Percentiles rank a stretch among this genome's conserved stretches.
Conservation (phyloP, 2,113 vertebrate genomes). For the Arizona elegans region DNA sequence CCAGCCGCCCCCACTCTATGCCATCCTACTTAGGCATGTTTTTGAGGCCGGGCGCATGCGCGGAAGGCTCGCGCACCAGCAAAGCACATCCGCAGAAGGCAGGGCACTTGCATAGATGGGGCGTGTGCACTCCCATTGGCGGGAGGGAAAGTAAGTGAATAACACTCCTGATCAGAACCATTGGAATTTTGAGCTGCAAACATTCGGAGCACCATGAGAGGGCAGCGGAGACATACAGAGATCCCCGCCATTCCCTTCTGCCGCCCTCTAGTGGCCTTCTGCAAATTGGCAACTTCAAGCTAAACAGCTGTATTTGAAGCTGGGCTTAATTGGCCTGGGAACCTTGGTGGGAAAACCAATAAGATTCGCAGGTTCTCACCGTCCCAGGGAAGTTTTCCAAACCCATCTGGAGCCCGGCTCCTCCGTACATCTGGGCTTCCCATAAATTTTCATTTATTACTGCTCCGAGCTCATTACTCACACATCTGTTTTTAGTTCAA, state of each 20-base stretch:
- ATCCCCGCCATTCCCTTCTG: not conserved
- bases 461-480: slow-evolving; percentile 51
- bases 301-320: not conserved
- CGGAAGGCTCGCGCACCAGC: too few species aligned
- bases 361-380: not conserved
- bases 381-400: not conserved
- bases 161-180: not conserved
- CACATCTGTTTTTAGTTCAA: slow-evolving; percentile 13
- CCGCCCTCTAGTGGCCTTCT: not conserved
- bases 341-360: not conserved
- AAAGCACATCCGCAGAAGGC: too few species aligned
- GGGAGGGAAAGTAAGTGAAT: too few species aligned
- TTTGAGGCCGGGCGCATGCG: too few species aligned
- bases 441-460: slow-evolving; percentile 37
- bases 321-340: not conserved
- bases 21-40: too few species aligned
- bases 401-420: not conserved
- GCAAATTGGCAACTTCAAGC: not conserved
- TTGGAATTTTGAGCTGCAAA: not conserved
- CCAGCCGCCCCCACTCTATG: too few species aligned
- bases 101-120: too few species aligned
- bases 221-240: not conserved
- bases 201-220: not conserved
- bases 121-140: too few species aligned
- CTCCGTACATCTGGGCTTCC: slow-evolving; percentile 10